Conservation (phyloP, 2,113 vertebrate species). For the Callionymus lyra region DNA sequence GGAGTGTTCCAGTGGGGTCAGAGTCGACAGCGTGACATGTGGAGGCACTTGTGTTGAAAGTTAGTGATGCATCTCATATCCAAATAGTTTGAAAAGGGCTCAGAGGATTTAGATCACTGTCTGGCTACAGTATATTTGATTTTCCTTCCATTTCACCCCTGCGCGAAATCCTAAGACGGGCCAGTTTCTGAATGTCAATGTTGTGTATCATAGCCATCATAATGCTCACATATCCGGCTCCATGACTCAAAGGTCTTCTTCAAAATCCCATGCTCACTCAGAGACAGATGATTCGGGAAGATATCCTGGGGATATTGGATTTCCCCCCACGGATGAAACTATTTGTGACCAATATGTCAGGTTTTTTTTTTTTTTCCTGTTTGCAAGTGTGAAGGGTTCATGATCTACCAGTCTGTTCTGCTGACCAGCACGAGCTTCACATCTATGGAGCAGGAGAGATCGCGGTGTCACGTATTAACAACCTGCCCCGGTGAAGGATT, state of each 20-base stretch:
- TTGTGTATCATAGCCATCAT: slow-evolving; percentile 48
- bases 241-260: slow-evolving; percentile 52
- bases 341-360: slow-evolving; percentile 57
- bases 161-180: slow-evolving; percentile 45
- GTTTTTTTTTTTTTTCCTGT: slow-evolving; percentile 48
- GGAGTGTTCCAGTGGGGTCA: slow-evolving; percentile 29
- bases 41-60: slow-evolving; percentile 41
- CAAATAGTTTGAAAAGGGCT: slow-evolving; percentile 56
- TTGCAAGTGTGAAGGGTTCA: slow-evolving; percentile 16
- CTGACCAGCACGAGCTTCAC: slow-evolving; percentile 41
- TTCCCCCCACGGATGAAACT: slow-evolving; percentile 50
- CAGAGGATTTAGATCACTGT: slow-evolving; percentile 56
- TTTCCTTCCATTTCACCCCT: slow-evolving; percentile 55
- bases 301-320: slow-evolving; percentile 62
- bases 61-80: slow-evolving; percentile 50
- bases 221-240: slow-evolving; percentile 51
- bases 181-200: slow-evolving; percentile 54
- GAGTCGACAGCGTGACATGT: slow-evolving; percentile 43
- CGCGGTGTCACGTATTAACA: slow-evolving; percentile 35
- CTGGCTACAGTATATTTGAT: slow-evolving; percentile 53
- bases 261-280: slow-evolving; percentile 39
- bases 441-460: slow-evolving; percentile 26
- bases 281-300: slow-evolving; percentile 54
- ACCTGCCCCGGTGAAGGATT: slow-evolving; percentile 20
- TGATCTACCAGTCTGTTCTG: slow-evolving; percentile 45